phyloP scores from a whole-genome alignment of 2,888 invertebrate genomes.

The Bombyx huttoni region DNA sequence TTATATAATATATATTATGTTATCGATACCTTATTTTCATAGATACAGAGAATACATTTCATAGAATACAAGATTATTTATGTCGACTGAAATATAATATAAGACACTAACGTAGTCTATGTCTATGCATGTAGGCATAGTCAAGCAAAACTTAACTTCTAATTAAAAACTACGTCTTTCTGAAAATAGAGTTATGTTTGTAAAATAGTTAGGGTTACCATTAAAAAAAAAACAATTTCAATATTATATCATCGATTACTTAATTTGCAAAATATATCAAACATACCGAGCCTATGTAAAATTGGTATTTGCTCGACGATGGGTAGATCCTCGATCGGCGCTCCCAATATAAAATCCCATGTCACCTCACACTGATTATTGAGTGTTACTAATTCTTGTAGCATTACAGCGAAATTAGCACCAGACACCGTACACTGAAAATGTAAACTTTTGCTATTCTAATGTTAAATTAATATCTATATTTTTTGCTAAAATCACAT shows the following conservation, averaged over 20 bases:
- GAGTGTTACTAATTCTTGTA: conserved; percentile 78
- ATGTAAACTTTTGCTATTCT: not conserved
- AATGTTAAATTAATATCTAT: too few species aligned
- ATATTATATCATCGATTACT: not conserved
- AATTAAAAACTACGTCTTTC: too few species aligned
- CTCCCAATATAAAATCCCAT: conserved; percentile 78
- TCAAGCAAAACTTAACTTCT: too few species aligned
- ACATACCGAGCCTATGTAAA: conserved; percentile 75
- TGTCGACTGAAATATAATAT: too few species aligned
- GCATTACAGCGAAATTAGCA: conserved; percentile 74
- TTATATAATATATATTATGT: too few species aligned
- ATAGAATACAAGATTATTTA: too few species aligned
- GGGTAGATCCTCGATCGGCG: conserved; percentile 82
- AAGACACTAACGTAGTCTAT: too few species aligned
- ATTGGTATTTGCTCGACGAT: conserved; percentile 88
- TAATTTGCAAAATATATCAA: not conserved
- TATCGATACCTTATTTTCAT: too few species aligned
- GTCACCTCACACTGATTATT: conserved; percentile 84
- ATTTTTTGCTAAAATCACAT: too few species aligned
- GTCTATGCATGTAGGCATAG: too few species aligned
- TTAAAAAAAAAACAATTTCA: not conserved
- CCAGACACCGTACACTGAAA: conserved; percentile 72
- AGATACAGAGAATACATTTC: too few species aligned
- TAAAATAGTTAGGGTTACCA: not conserved
- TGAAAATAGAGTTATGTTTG: too few species aligned